Percentiles rank a stretch among this genome's conserved stretches.
Evolutionary conservation across 2,888 invertebrate species (phyloP).

Genomic region (Andrena hattorfiana): DNA sequence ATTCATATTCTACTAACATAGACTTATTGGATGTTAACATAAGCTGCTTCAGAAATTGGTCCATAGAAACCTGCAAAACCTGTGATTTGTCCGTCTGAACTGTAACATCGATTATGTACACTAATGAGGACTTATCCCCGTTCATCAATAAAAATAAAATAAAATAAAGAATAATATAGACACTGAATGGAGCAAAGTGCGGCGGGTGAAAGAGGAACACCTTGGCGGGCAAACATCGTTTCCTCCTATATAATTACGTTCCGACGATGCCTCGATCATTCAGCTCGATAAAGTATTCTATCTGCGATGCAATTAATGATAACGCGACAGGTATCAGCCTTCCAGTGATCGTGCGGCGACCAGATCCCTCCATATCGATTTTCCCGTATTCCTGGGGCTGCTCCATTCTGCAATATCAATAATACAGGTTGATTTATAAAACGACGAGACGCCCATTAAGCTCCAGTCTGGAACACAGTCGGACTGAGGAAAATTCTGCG

Average conservation of each 20-base stretch:
- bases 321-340: neutral
- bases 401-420: slow-evolving; percentile 18
- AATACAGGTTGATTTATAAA: slow-evolving; percentile 21
- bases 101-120: no score
- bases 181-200: no score
- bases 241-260: neutral
- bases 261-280: neutral
- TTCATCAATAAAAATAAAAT: no score
- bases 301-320: neutral
- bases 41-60: no score
- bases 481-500: slow-evolving; percentile 3
- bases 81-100: no score
- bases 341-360: neutral
- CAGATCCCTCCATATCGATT: slow-evolving; percentile 14
- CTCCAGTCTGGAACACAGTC: neutral
- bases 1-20: no score
- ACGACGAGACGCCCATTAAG: slow-evolving; percentile 22
- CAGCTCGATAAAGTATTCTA: neutral
- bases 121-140: no score
- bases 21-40: no score
- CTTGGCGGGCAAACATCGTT: neutral
- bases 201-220: neutral
- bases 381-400: neutral
- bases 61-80: no score
- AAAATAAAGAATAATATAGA: no score